A percentile compares a stretch with the other conserved stretches of the same genome.
Conservation (phyloP, 2,113 vertebrate genomes). For the Zosterops japonicus region DNA sequence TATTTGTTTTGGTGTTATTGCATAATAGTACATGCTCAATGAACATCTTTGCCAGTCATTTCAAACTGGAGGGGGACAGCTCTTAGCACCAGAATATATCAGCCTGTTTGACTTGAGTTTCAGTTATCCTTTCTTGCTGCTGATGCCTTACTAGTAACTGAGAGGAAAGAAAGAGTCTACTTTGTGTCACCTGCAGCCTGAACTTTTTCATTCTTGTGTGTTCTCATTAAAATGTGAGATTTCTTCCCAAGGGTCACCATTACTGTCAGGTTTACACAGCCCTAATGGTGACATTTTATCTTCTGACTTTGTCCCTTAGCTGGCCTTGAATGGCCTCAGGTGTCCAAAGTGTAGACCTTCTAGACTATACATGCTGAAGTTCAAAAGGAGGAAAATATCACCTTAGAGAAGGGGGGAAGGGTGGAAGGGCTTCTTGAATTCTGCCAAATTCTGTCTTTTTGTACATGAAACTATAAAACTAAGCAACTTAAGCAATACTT, state of each 20-base stretch:
- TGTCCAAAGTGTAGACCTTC: neutral
- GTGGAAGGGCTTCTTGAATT: neutral
- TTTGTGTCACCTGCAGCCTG: neutral
- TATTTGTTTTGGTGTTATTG: conserved; percentile 46
- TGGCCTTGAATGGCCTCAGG: neutral
- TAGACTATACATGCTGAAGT: neutral
- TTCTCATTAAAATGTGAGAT: conserved; percentile 30
- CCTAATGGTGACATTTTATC: neutral
- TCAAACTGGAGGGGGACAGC: neutral
- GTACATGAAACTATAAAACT: neutral
- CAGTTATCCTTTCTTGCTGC: neutral
- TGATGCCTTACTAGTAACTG: neutral
- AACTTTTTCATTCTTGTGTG: neutral
- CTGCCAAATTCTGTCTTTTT: neutral
- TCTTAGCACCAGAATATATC: neutral
- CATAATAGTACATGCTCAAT: neutral
- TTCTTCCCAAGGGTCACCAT: neutral
- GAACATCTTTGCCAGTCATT: neutral
- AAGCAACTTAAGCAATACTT: neutral
- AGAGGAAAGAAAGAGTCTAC: neutral
- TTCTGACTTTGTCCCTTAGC: neutral
- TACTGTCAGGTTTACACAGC: conserved; percentile 11
- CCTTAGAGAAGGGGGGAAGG: neutral
- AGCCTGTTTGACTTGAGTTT: neutral
- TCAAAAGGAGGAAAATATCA: conserved; percentile 1